Base-by-base conservation (phyloP, 2,113 vertebrate genomes). In the Cephalopterus ornatus region DNA sequence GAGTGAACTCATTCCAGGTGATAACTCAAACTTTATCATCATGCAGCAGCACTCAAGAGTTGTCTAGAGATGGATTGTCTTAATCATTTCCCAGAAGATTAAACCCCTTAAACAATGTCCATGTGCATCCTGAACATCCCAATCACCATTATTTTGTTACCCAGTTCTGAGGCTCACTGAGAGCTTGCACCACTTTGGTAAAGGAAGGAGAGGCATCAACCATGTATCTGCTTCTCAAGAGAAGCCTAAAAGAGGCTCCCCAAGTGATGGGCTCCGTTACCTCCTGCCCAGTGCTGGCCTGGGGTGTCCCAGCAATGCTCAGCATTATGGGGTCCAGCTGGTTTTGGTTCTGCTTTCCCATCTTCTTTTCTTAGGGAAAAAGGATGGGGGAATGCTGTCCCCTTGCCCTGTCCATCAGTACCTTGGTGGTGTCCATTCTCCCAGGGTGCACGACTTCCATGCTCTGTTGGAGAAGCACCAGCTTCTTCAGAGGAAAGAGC, bases 381-480 rank as follows among this genome's bases (percentile, higher is more conserved):
- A 35, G 37, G 63, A 14, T 37, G 33, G 52, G 22, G 47, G 28
- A 47, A 16, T 32, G 58, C n/a, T 50, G 23, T 35, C 74, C 92
- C 47, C 61, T 22, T 14, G 17, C 73, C 49, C 39, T 39, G 1
- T 7, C 79, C 33, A 4, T 46, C 28, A 2, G 11, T 21, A 2
- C 68, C 65, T 26, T 1, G 2, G 27, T 52, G 65, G 15, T 68
- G 50, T 59, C 75, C 4, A 0, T 55, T 53, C 37, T 67, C 33
- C 47, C 12, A 7, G 39, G 19, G 37, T 14, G 12, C 53, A 11
- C 0, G 0, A 18, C 24, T 37, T 47, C 23, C 42, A 7, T n/a
- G 73, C 18, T 61, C 70, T 44, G n/a, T 30, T n/a, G 26, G 52
- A 56, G 76, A 28, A 70, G 52, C 85, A 44, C 52, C 55, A 47